Conservation (phyloP, 2,888 invertebrate species). For the Hartigia nigra region DNA sequence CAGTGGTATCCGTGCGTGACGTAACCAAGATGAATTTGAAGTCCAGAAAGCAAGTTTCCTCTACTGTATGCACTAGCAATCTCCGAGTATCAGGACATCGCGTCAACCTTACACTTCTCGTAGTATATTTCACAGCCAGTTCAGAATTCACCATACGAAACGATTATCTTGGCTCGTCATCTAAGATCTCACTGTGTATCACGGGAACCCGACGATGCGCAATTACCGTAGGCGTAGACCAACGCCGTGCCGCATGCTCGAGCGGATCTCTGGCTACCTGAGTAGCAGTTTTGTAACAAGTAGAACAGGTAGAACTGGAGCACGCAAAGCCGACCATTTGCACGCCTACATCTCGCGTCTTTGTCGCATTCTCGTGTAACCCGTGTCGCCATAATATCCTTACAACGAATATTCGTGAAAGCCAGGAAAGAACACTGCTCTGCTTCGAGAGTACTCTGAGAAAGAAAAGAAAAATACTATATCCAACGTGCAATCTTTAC, state of each 20-base stretch:
- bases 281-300: slow-evolving; percentile 7
- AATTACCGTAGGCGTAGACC: slow-evolving; percentile 6
- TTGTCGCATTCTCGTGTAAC: not conserved
- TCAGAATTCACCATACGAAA: not conserved
- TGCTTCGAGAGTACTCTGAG: not conserved
- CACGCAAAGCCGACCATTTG: not conserved
- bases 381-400: not conserved
- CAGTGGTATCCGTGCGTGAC: not conserved
- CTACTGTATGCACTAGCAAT: too few relatives aligned
- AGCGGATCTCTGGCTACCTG: not conserved
- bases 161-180: not conserved
- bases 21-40: not conserved
- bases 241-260: not conserved
- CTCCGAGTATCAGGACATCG: not conserved
- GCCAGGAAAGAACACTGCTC: not conserved
- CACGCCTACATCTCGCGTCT: not conserved
- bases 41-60: not conserved
- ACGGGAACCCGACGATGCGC: slow-evolving; percentile 6
- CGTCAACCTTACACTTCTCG: not conserved
- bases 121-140: not conserved
- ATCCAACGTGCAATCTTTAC: not conserved
- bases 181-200: not conserved
- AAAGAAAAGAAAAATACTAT: not conserved
- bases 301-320: slow-evolving; percentile 8
- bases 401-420: not conserved